phyloP scores from a whole-genome alignment of 2,888 invertebrate species.

The Rotaria magnacalcarata region DNA sequence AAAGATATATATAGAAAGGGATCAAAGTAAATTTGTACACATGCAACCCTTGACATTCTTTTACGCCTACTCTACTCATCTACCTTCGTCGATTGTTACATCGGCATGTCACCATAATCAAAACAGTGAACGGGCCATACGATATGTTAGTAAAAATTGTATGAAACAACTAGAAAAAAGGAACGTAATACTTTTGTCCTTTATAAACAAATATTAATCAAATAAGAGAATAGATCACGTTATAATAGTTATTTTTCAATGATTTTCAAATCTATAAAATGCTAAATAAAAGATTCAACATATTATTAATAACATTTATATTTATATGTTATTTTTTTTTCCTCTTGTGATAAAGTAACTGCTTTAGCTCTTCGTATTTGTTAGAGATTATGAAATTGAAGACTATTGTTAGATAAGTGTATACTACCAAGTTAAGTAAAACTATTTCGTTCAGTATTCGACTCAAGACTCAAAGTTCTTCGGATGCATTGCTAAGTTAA shows the following conservation, averaged over 20 bases:
- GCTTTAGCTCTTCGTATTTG: too few species aligned
- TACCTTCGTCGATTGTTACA: not conserved
- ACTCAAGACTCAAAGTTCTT: too few species aligned
- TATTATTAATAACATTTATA: too few species aligned
- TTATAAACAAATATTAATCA: not conserved
- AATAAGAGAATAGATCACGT: not conserved
- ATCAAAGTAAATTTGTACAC: not conserved
- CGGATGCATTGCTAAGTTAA: too few species aligned
- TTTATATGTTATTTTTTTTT: too few species aligned
- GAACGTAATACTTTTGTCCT: not conserved
- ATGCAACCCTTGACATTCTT: not conserved
- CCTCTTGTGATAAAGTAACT: too few species aligned
- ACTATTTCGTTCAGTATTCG: too few species aligned
- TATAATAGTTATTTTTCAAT: not conserved
- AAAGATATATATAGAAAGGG: not conserved
- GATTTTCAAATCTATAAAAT: not conserved
- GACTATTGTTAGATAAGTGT: too few species aligned
- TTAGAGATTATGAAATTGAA: too few species aligned
- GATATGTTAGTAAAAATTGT: not conserved
- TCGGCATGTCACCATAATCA: not conserved
- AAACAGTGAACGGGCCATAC: not conserved
- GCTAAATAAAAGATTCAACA: too few species aligned
- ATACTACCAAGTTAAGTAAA: too few species aligned
- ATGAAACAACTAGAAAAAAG: not conserved
- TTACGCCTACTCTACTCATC: conserved; percentile 3